Evolutionary conservation across 2,113 vertebrate species (phyloP), one percentile per base, ranked within the genome.

Genomic region (Lepidothrix coronata): DNA sequence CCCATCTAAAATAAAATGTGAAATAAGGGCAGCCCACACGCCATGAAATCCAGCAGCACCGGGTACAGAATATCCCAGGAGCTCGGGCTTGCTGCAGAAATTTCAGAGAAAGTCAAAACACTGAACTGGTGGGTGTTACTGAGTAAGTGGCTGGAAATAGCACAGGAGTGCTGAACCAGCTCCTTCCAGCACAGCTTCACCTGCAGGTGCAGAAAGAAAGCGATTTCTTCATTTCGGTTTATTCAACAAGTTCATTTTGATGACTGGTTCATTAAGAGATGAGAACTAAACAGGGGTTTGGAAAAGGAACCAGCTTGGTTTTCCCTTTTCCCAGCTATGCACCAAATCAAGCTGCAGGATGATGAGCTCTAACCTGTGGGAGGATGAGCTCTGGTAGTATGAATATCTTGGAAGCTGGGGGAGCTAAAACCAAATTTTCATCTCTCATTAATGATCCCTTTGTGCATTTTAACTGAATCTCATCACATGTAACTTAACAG

Each of bases 91-190:
- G 73, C 92, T 93, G 95, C 80, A 84, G 65, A 51, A 93, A 85
- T 91, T 87, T 87, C 91, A 89, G 80, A 95, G 95, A 89, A 96
- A 96, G 84, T 89, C 92, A 91, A 87, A 96, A 85, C 70, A 96
- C 55, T 5, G 5, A 88, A 87, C 57, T 78, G 70, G 93, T 93
- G 89, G 89, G 93, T 85, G 81, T 93, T 46, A 67, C 74, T 82
- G 75, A 77, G 91, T 65, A 76, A 86, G 76, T 62, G 81, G 35
- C 81, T 91, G 41, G 70, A 93, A 94, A 91, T 86, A 96, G 89
- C 52, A 23, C 15, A 23, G 62, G 51, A 67, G 61, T 67, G 81
- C 92, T 94, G 93, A 93, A 91, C 46, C 57, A 89, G 95, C 93
- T 94, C 89, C 84, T 67, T 54, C 46, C 43, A 82, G 54, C 66